Evolutionary conservation across 30 jellyfish, hydroid and myxozoan species (phyloP), one percentile per base, ranked within the genome.

Genomic region (Aurelia aurita complex sp. Pacific): DNA sequence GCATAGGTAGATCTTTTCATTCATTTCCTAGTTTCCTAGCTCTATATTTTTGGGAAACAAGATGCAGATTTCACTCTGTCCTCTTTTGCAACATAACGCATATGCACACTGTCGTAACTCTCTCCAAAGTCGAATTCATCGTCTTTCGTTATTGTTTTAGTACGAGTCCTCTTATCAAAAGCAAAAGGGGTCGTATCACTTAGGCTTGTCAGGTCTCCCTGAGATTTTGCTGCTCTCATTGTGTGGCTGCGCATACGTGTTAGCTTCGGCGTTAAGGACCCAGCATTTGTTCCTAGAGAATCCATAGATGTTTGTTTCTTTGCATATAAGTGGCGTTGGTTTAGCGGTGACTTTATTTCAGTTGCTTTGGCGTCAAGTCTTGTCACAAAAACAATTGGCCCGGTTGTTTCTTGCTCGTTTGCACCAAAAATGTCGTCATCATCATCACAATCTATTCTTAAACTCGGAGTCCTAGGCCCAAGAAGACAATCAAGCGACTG

Each of bases 91-190:
- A 74, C 19, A 64, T 74, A 74, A 10, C 85, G 85, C 72, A 74
- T 40, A 32, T 74, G 18, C 18, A 74, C 38, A 43, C 12, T 53
- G 10, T 53, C 17, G 29, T 14, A 13, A 9, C 57, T 46, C 12
- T 13, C 57, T 46, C 8, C 54, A 43, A 6, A 10, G 54, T 43
- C 54, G 12, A 43, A 43, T 43, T 43, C 57, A 46, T 46, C 14
- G 57, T 46, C 57, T 46, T 46, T 46, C 57, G 14, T 46, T 9
- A 61, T 67, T 23, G 91, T 82, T 65, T 69, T 66, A 4, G 91
- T 23, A 59, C 91, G 91, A 3, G 85, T 54, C 36, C 81, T 42
- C 51, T 80, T 64, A 1, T 70, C 80, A 11, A 64, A 17, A n/a
- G 36, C 38, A 6, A 72, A 65, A 1, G 5, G n/a, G 74, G 11